Evolutionary conservation across 2,797 vertebrate species (phyloP).

Genomic region (Periparus ater): DNA sequence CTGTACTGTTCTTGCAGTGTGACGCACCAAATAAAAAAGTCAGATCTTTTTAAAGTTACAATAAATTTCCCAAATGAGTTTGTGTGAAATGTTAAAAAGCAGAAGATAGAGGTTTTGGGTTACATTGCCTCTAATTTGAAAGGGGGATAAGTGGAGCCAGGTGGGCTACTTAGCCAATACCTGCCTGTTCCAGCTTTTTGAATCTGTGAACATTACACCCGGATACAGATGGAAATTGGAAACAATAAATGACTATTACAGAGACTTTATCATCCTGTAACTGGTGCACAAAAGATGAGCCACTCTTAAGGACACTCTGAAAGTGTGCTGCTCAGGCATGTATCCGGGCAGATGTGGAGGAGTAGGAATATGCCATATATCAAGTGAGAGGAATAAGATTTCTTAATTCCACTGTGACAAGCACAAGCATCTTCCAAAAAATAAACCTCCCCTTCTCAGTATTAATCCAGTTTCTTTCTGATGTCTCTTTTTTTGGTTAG

Average conservation of each 20-base stretch:
- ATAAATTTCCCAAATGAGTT: slow-evolving; percentile 78
- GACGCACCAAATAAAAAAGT: slow-evolving; percentile 76
- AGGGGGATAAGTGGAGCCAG: slow-evolving; percentile 76
- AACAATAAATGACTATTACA: slow-evolving; percentile 69
- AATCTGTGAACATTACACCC: slow-evolving; percentile 73
- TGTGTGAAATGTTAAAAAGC: slow-evolving; percentile 78
- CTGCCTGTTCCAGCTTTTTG: slow-evolving; percentile 61
- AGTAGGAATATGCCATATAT: neutral
- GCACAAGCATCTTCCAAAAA: neutral
- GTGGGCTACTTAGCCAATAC: slow-evolving; percentile 68
- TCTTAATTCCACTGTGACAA: slow-evolving; percentile 47
- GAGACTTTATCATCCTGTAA: slow-evolving; percentile 44
- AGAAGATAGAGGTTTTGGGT: slow-evolving; percentile 78
- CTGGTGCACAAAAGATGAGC: neutral
- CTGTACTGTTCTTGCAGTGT: slow-evolving; percentile 70
- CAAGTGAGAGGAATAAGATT: slow-evolving; percentile 22
- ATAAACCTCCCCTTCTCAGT: neutral
- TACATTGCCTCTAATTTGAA: slow-evolving; percentile 75
- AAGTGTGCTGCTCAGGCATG: slow-evolving; percentile 14
- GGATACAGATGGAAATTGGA: slow-evolving; percentile 71
- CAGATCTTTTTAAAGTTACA: slow-evolving; percentile 74
- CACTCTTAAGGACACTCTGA: slow-evolving; percentile 50
- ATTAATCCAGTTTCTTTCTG: neutral
- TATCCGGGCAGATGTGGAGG: slow-evolving; percentile 15
- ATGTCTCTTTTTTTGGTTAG: neutral